Base-by-base conservation (phyloP, 2,888 invertebrate species). In the Xestia ashworthii region DNA sequence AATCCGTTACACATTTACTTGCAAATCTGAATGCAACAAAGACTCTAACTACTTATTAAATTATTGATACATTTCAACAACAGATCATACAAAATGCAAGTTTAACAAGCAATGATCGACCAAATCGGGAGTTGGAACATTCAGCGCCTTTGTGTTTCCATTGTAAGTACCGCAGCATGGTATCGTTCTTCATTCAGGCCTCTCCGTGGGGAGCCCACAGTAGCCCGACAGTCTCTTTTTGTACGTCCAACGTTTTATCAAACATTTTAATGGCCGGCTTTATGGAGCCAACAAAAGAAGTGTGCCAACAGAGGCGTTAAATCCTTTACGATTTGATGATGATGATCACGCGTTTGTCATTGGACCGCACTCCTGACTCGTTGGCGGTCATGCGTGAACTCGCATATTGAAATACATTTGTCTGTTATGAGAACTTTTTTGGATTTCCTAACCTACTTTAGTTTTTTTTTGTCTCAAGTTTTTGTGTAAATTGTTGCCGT, bases 301-400 rank as follows among this genome's bases (percentile, higher is more conserved):
- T 94, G 95, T 95, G 97, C 95, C 94, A 96, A 96, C 95, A 92
- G 95, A 96, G 95, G 96, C 97, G 97, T 97, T 96, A 97, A 97
- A 97, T 97, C 97, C 97, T 95, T 96, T 95, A 96, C 96, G 95
- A 96, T 95, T 95, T 95, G 94, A 95, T 94, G 95, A 93, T 93
- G 93, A 95, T 94, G 93, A 94, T 95, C 93, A 92, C 94, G 94
- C 93, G 94, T 95, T 95, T 96, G 96, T 96, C 96, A 95, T 93
- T 93, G 94, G 92, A 91, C 92, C 91, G 91, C 88, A 91, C 93
- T 92, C 85, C 86, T 87, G 89, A 88, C 91, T 90, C 83, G 89
- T 89, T 90, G 90, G 88, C 91, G 89, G 85, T 88, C 92, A 93
- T 92, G 95, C 93, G 93, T 91, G 83, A 90, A 91, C 87, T 86